Evolutionary conservation across 2,888 invertebrate species (phyloP), one percentile per base, ranked within the genome.

Genomic region (Caenorhabditis angaria): DNA sequence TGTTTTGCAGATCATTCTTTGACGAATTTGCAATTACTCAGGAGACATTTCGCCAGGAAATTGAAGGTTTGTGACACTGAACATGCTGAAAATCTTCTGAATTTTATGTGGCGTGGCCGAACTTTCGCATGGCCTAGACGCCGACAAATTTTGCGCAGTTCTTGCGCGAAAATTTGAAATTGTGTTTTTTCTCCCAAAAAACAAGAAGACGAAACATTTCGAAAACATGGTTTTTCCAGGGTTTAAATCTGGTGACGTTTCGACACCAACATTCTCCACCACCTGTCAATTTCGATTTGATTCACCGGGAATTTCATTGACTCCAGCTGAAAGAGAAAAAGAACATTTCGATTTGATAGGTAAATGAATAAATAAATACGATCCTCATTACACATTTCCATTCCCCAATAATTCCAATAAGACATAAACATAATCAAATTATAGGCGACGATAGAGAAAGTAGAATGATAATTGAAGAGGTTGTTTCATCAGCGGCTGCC

Each of bases 401-500:
- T 54, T 12, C 27, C 24, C 3, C 54, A 27, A 27, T 54, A n/a
- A 27, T 27, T 25, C 54, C 28, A 22, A 27, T 54, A 54, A 3
- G 5, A 27, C 27, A 14, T 5, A 12, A 8, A 12, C 12, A 27
- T 54, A 54, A 54, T 54, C 27, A n/a, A n/a, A 56, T 32, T 56
- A 29, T 32, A 10, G 18, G 10, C 18, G 12, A 2, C 18, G 27
- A 20, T 56, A 32, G n/a, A 56, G 55, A 56, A 56, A 28, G 28
- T 18, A 28, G 55, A 66, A 64, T 67, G 61, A 67, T 67, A 29
- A 54, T 72, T 67, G 72, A 67, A 41, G 71, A 65, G 50, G 59
- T 41, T 10, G 32, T 53, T 50, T 48, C 41, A 22, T 56, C 59
- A n/a, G 63, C 56, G 29, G 55, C 27, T 14, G 25, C 25, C 41